Evolutionary conservation across 2,888 invertebrate species (phyloP).

Genomic region (Synergus japonicus): DNA sequence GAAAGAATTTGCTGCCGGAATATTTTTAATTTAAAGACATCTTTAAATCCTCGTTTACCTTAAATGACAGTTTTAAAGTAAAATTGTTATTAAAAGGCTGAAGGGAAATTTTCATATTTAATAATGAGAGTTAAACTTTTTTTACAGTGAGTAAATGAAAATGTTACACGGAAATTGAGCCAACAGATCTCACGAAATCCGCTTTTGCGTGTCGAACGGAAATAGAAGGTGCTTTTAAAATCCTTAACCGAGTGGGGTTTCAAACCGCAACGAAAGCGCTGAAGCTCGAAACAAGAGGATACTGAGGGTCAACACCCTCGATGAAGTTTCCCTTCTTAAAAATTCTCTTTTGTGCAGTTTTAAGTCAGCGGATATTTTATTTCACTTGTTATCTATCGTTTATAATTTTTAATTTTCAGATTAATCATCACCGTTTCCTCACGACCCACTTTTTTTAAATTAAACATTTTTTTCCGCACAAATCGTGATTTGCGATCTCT

Average conservation of each 20-base stretch:
- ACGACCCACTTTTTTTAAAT: not conserved
- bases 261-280: slow-evolving; percentile 20
- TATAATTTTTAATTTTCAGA: not conserved
- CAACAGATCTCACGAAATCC: slow-evolving; percentile 23
- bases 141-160: slow-evolving; percentile 3
- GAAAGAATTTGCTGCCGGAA: no score
- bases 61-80: not conserved
- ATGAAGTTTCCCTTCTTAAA: not conserved
- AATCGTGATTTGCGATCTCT: not conserved
- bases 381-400: not conserved
- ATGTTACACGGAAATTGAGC: slow-evolving; percentile 34
- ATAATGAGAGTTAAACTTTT: not conserved
- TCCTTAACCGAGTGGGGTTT: slow-evolving; percentile 16
- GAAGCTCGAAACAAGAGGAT: slow-evolving; percentile 21
- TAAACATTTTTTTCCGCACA: not conserved
- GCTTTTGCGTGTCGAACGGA: slow-evolving; percentile 36
- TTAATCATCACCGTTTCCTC: not conserved
- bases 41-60: not conserved
- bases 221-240: slow-evolving; percentile 30
- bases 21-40: not conserved
- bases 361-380: not conserved
- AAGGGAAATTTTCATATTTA: not conserved
- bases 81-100: not conserved
- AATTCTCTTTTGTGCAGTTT: not conserved
- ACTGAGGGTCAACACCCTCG: not conserved